These are phyloP conservation scores for Gastrophysa polygoni DNA, from an alignment of 2,888 invertebrate species.

Conservation along the genomic window DNA sequence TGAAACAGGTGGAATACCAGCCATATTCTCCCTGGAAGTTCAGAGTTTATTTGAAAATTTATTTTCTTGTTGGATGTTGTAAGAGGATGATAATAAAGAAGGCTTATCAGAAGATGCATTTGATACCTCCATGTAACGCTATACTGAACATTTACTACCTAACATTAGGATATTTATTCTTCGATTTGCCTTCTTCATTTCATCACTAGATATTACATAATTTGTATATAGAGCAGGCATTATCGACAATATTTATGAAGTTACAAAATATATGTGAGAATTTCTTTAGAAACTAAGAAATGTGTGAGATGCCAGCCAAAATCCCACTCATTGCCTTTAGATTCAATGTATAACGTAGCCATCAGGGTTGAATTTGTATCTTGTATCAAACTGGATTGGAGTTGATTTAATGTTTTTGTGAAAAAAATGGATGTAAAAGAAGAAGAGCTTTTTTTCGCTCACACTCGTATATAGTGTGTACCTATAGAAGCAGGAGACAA, in stretches of 20 bases:
- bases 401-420: background rate
- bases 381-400: too few species aligned
- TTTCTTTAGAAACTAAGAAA: slow-evolving; percentile 2
- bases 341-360: too few species aligned
- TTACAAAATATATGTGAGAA: background rate
- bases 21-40: slow-evolving; percentile 35
- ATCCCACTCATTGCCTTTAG: slow-evolving; percentile 3
- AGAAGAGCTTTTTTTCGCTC: background rate
- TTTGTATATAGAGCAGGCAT: slow-evolving; percentile 23
- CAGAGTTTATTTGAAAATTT: slow-evolving; percentile 23
- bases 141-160: too few species aligned
- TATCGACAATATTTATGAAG: slow-evolving; percentile 25
- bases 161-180: too few species aligned
- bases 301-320: slow-evolving; percentile 17
- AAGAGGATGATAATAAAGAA: background rate
- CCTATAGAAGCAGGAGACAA: background rate
- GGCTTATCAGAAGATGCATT: background rate
- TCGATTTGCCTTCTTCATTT: background rate
- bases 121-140: too few species aligned
- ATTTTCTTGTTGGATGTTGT: slow-evolving; percentile 35
- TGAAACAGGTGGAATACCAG: slow-evolving; percentile 35
- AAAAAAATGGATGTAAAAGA: background rate
- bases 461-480: background rate
- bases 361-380: too few species aligned
- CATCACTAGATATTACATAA: slow-evolving; percentile 8